Conservation (phyloP, 2,797 vertebrate genomes). For the Eulemur coronatus region DNA sequence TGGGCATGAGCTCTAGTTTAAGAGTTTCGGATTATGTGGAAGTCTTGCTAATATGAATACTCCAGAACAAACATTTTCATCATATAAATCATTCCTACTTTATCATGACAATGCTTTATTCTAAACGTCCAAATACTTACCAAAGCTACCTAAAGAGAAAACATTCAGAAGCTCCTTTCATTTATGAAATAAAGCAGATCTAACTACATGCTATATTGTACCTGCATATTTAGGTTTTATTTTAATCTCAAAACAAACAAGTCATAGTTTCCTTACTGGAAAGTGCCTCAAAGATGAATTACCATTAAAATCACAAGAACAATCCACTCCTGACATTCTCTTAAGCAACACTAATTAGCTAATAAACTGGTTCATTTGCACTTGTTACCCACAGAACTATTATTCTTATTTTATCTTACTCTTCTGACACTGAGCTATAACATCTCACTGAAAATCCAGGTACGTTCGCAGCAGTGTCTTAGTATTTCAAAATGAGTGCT, state of each 20-base stretch:
- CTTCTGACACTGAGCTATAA: conserved; percentile 8
- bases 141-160: conserved; percentile 35
- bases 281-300: conserved; percentile 39
- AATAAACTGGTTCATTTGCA: conserved; percentile 69
- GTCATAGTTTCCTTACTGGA: conserved; percentile 55
- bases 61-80: not conserved
- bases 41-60: not conserved
- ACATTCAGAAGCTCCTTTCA: conserved; percentile 47
- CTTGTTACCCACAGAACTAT: conserved; percentile 57
- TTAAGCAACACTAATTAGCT: conserved; percentile 55
- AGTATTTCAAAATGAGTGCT: not conserved
- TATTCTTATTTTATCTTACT: conserved; percentile 20
- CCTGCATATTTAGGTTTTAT: not conserved
- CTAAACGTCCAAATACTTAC: not conserved
- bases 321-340: conserved; percentile 54
- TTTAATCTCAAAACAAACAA: conserved; percentile 66
- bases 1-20: not conserved
- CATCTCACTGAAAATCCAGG: not conserved
- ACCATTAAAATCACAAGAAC: conserved; percentile 56
- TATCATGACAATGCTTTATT: not conserved
- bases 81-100: not conserved
- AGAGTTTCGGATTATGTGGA: not conserved
- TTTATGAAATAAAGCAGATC: not conserved
- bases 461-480: not conserved
- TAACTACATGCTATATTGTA: not conserved